Evolutionary conservation across 1,140 invertebrate genomes (phyloP), one percentile per base, ranked within the genome.

Genomic region (Pseudomyrmex dendroicus): DNA sequence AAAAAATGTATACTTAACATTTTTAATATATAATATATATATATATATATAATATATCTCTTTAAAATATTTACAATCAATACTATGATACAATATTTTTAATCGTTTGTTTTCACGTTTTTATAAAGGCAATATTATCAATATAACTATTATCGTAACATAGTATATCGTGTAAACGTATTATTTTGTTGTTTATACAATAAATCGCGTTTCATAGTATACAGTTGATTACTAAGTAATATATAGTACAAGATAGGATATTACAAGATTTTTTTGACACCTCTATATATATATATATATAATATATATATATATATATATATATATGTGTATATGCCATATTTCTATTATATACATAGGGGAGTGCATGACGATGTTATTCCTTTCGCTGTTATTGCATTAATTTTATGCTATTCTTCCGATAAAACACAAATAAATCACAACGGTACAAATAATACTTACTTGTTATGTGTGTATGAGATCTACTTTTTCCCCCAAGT

Each of bases 1-100:
- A 94, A 94, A 94, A 94, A 94, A 94, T 93, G 90, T 78, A 93
- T 93, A 91, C 91, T 94, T 94, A 93, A 93, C 92, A 94, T 93
- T 92, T 93, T 92, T 93, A 93, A 93, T 91, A 93, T 92, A 92
- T 92, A 90, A 89, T 86, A 91, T 85, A 84, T 90, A 89, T 86
- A 91, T 85, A 84, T 90, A 83, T 20, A 20, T 20, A 20, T 20
- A 83, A 84, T 83, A 87, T 89, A 84, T 92, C 88, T 92, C 89
- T 93, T 92, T 92, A 90, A 92, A 93, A 93, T 94, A 94, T 94
- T 89, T 93, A 94, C 93, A 94, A 88, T 93, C 90, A 92, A 92
- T 94, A 63, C 90, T 94, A 94, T 93, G 77, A 84, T 94, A 93
- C 90, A 94, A 89, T 91, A 91, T 90, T 91, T 91, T 91, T 91